A percentile compares a stretch with the other conserved stretches of the same genome.
These are phyloP conservation scores for Scytalopus superciliaris DNA, from an alignment of 2,113 vertebrate genomes.

Conservation along the genomic window DNA sequence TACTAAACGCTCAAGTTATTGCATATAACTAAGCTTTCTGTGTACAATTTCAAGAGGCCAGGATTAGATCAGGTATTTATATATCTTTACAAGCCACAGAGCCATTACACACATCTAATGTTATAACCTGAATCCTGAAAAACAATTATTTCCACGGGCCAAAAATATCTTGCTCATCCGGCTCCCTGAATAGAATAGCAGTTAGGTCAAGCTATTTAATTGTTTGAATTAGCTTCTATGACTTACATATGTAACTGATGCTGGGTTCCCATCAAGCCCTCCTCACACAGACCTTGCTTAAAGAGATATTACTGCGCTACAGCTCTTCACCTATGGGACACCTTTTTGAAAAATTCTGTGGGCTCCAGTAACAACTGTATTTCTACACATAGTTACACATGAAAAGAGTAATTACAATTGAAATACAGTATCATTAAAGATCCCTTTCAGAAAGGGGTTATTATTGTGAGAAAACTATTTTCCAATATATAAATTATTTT, in stretches of 20 bases:
- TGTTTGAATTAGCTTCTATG: neutral
- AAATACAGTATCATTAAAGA: neutral
- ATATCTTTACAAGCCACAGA: neutral
- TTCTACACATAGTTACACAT: neutral
- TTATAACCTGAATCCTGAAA: neutral
- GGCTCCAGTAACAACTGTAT: neutral
- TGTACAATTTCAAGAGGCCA: neutral
- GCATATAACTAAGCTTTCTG: neutral
- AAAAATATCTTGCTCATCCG: neutral
- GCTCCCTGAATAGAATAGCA: neutral
- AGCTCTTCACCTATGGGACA: neutral
- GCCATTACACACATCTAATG: neutral
- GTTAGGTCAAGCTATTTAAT: neutral
- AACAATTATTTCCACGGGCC: neutral
- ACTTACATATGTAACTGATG: neutral
- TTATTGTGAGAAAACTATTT: neutral
- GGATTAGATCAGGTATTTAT: neutral
- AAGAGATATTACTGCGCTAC: neutral
- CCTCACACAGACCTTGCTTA: neutral
- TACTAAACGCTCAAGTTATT: neutral
- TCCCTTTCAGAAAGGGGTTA: neutral
- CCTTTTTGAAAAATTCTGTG: neutral
- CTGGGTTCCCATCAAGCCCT: neutral
- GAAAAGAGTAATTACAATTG: neutral
- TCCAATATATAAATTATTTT: neutral